Evolutionary conservation across 2,888 invertebrate genomes (phyloP), one percentile per base, ranked within the genome.

Genomic region (Galerucella calmariensis): DNA sequence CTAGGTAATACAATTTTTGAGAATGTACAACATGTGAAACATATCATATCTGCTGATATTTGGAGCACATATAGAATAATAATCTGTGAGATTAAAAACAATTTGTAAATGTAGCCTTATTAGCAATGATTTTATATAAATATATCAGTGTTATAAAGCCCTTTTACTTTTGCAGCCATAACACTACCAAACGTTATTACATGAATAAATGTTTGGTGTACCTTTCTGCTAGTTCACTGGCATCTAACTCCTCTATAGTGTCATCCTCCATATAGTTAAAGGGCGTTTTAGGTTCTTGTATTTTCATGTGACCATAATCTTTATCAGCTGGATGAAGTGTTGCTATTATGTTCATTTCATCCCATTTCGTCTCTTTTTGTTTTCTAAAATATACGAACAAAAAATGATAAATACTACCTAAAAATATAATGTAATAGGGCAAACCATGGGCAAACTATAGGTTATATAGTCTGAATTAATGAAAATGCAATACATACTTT

Each of bases 301-400:
- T 93, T 89, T 99, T 99, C 98, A 99, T 99, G 85, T 97, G 97
- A 10, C 99, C 99, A 88, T 99, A 99, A 88, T 99, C 99, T 89
- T 99, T 99, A 87, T 97, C 97, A 27, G 95, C 91, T 59, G 99
- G 99, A 90, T 99, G 99, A 84, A 97, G 93, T 0, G 99, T 99
- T 80, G 97, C 98, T 82, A 99, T 91, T 80, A 99, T 99, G 89
- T 99, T 99, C 93, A 98, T 96, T 90, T 99, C 99, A 88, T 99
- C 99, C 90, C 96, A 97, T 90, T 97, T 95, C 85, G 96, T 91
- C 82, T 91, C 90, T 82, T 91, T 91, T 24, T 81, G 81, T 78
- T 85, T 85, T 75, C 85, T 86, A 67, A 44, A 80, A 82, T 78
- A 66, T 56, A 77, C 58, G 66, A 61, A 61, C 44, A 51, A 71